phyloP scores from a whole-genome alignment of 2,888 invertebrate species.

The Digitonthophagus gazella region DNA sequence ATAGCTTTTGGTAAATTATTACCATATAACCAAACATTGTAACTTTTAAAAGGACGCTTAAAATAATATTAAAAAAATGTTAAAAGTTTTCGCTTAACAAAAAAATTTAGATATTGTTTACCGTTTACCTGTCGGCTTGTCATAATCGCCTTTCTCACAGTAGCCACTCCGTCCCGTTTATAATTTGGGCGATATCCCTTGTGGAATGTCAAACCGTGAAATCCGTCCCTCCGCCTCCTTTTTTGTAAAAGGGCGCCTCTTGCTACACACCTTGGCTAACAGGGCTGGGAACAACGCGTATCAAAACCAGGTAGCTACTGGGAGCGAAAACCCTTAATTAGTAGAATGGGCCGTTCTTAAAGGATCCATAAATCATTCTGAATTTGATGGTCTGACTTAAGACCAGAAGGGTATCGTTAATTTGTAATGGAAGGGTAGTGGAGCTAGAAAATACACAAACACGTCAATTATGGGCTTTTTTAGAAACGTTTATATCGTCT shows the following conservation, averaged over 20 bases:
- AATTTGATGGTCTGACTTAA: not conserved
- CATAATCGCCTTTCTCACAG: constrained; percentile 11
- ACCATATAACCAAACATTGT: no score
- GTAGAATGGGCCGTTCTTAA: constrained; percentile 6
- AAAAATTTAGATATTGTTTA: not conserved
- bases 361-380: constrained; percentile 11
- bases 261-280: not conserved
- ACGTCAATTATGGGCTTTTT: no score
- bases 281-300: not conserved
- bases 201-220: constrained; percentile 10
- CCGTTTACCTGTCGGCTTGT: constrained; percentile 11
- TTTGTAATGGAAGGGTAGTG: not conserved
- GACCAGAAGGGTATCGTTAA: not conserved
- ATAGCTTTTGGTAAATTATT: no score
- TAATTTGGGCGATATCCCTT: constrained; percentile 10
- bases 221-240: constrained; percentile 11
- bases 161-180: constrained; percentile 5
- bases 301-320: not conserved
- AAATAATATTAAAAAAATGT: no score
- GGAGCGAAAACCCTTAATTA: constrained; percentile 9
- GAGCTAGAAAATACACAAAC: not conserved
- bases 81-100: no score
- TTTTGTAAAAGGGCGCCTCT: constrained; percentile 15
- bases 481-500: no score
- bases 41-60: no score